These are phyloP conservation scores for Archips crataeganus DNA, from an alignment of 2,888 invertebrate species.

Conservation along the genomic window DNA sequence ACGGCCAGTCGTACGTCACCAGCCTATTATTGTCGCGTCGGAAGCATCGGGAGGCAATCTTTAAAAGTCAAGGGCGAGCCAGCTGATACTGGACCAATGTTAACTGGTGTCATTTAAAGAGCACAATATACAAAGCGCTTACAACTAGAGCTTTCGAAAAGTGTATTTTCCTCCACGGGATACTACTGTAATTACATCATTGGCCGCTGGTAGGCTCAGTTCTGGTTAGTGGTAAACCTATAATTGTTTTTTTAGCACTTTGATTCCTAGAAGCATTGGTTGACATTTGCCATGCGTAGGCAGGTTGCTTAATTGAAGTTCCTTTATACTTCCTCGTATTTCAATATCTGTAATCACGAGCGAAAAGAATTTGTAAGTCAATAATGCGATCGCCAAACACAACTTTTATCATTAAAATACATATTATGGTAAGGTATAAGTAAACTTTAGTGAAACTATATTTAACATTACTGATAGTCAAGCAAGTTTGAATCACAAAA, in stretches of 20 bases:
- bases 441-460: too few relatives aligned
- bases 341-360: neutral
- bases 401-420: too few relatives aligned
- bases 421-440: too few relatives aligned
- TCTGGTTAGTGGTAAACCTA: neutral
- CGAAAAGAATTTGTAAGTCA: neutral
- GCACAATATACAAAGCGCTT: slow-evolving; percentile 65
- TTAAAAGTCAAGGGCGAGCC: slow-evolving; percentile 80
- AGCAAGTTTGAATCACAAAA: too few relatives aligned
- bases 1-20: slow-evolving; percentile 54
- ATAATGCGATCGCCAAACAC: neutral
- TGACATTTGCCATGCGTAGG: slow-evolving; percentile 17
- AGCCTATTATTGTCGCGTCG: slow-evolving; percentile 74
- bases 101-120: slow-evolving; percentile 86
- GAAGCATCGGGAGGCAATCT: slow-evolving; percentile 74
- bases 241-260: slow-evolving; percentile 9
- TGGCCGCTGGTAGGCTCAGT: slow-evolving; percentile 44
- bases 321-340: slow-evolving; percentile 5
- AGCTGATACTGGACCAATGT: slow-evolving; percentile 80
- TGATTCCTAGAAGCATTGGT: slow-evolving; percentile 25
- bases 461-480: too few relatives aligned
- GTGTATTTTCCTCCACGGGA: slow-evolving; percentile 71
- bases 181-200: slow-evolving; percentile 54
- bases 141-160: slow-evolving; percentile 77
- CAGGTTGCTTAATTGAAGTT: neutral